Evolutionary conservation across 2,797 vertebrate genomes (phyloP), one percentile per base, ranked within the genome.

Genomic region (Enteromius mattozi): DNA sequence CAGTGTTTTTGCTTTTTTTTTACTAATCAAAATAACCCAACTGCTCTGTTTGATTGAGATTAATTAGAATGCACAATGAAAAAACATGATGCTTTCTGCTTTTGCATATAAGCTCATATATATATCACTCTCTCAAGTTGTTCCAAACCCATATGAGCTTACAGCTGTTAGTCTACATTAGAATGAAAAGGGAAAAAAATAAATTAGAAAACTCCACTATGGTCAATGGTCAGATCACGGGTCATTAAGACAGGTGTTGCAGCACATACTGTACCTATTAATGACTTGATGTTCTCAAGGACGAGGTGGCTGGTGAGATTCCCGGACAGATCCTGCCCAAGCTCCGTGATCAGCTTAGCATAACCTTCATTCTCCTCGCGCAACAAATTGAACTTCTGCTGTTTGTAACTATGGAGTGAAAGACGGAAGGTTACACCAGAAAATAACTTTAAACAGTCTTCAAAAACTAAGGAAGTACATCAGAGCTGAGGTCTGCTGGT

Each of bases 351-450:
- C 84, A 99, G 94, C 90, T 99, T 99, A 89, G 96, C 98, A 86
- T 99, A 99, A 86, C 98, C 98, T 94, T 99, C 98, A 35, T 99
- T 99, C 91, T 99, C 98, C 91, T 99, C 98, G 92, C 98, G 93
- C 90, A 99, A 93, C 90, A 99, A 95, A 92, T 99, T 99, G 92
- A 99, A 99, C 94, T 99, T 99, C 94, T 99, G 98, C 88, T 99
- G 98, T 88, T 99, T 99, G 91, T 99, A 99, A 95, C 98, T 99
- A 92, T 56, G 92, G 93, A 89, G 47, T 4, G 33, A 37, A 77
- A 45, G 19, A 42, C 6, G 4, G 17, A 33, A 21, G 21, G 12
- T 70, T 68, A 77, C 35, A 19, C 6, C 0, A 19, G 16, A 42
- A 33, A 45, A 71, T 47, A 72, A 33, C 21, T 19, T 30, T 4